Conservation (phyloP, 2,888 invertebrate species). For the Dryobotodes eremita region DNA sequence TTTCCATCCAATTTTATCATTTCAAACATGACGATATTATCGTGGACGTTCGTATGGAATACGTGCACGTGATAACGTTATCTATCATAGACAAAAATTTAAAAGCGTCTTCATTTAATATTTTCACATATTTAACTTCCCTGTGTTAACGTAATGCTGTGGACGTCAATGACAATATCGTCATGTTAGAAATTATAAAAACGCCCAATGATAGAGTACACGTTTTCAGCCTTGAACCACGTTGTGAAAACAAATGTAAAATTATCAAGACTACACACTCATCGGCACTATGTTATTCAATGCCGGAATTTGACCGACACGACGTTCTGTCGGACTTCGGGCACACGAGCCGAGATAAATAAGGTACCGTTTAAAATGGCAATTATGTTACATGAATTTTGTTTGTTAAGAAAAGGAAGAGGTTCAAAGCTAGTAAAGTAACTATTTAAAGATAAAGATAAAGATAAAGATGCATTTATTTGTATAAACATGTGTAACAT, state of each 20-base stretch:
- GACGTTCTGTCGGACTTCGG: slow-evolving; percentile 64
- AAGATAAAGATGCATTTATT: too few species aligned
- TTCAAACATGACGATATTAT: neutral
- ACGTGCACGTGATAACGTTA: neutral
- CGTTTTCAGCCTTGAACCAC: neutral
- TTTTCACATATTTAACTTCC: neutral
- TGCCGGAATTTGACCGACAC: slow-evolving; percentile 69
- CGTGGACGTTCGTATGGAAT: neutral
- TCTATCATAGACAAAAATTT: neutral
- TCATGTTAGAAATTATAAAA: neutral
- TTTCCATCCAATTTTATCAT: too few species aligned
- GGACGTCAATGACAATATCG: neutral
- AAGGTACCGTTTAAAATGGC: slow-evolving; percentile 27
- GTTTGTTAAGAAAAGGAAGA: neutral
- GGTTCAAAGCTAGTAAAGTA: neutral
- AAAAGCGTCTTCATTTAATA: neutral
- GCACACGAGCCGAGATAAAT: slow-evolving; percentile 60
- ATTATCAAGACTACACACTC: slow-evolving; percentile 12
- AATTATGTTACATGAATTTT: neutral
- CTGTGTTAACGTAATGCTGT: neutral
- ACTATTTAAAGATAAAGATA: neutral
- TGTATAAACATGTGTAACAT: too few species aligned
- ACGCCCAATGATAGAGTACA: neutral
- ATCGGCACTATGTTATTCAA: slow-evolving; percentile 26
- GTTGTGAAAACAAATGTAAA: slow-evolving; percentile 19